Evolutionary conservation across 2,113 vertebrate species (phyloP), one percentile per base, ranked within the genome.

Genomic region (Centropristis striata): DNA sequence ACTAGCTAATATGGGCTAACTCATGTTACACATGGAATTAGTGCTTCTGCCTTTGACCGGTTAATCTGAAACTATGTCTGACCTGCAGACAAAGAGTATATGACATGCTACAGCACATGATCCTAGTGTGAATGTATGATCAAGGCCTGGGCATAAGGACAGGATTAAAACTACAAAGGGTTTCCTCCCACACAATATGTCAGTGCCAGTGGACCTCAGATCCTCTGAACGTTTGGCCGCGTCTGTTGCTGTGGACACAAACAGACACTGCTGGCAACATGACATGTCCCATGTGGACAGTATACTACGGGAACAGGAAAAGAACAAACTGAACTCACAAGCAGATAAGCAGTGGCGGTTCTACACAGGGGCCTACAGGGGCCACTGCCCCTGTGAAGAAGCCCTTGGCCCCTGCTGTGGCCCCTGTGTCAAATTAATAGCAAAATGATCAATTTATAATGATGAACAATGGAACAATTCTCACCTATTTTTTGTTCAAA

Each of bases 91-190:
- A 55, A 10, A 63, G 10, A 59, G 41, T 37, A 51, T 59, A 68
- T 69, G 71, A 80, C 79, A 80, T 42, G 54, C 50, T 44, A 85
- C 21, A 36, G 84, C 66, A 73, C 49, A 61, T 73, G 73, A 81
- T 59, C 64, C 51, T 27, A 49, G 76, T 66, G 83, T 73, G 66
- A 81, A 70, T 80, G 69, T 47, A 81, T 68, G 74, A 87, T 81
- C 74, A 83, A 83, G 86, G 90, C 49, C 68, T 0, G 6, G 23
- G 53, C 68, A 77, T 84, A 77, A 86, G 64, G 78, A 72, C 16
- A 69, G 87, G 86, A 88, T 92, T 90, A 84, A 2, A 69, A 88
- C 84, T 84, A 87, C 91, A 93, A 90, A 90, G 76, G 70, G 21
- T 64, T 66, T 82, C 42, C 8, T 60, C 63, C 20, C 71, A 60